Evolutionary conservation across 2,113 vertebrate species (phyloP), one percentile per base, ranked within the genome.

Genomic region (Picathartes gymnocephalus): DNA sequence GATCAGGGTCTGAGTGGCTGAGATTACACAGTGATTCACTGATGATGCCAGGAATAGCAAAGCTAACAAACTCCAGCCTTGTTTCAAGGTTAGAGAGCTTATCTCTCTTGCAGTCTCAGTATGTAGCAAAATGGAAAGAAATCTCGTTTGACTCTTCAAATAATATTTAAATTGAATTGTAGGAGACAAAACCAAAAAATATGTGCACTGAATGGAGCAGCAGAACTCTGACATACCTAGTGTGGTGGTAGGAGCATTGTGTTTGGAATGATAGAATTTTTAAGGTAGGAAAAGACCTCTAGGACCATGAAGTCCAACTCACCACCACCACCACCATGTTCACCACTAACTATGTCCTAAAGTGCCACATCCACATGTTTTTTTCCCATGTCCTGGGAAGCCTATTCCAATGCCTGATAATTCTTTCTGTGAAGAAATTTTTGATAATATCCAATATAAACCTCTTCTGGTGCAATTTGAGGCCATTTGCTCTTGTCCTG

Each of bases 11-110:
- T 80, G 61, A 82, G 64, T 58, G 83, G 33, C 80, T 91, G 89
- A 80, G 66, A 48, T 95, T 89, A 50, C 81, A 82, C 83, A 96
- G 69, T 20, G 65, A 93, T 74, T 58, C n/a, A 28, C 88, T 60
- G 88, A 17, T 73, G 85, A 74, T 70, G 57, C 87, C 87, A 65
- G 72, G 80, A 96, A 86, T 82, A 91, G 95, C 68, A 96, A 77
- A 92, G 74, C 88, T 86, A 93, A 94, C 88, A 85, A 93, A 81
- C 51, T 50, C 47, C 2, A 9, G 76, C 86, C 74, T 88, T 51
- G 68, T 88, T 96, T 95, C 93, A 95, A 96, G 96, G 96, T 69
- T 88, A 89, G 47, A 61, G 83, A 69, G 37, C 57, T 93, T 96
- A 93, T 82, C 91, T 91, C 76, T 90, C 35, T 45, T 39, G 45